A percentile compares a stretch with the other conserved stretches of the same genome.
phyloP scores from a whole-genome alignment of 2,888 invertebrate genomes.

The Tetranychus truncatus region DNA sequence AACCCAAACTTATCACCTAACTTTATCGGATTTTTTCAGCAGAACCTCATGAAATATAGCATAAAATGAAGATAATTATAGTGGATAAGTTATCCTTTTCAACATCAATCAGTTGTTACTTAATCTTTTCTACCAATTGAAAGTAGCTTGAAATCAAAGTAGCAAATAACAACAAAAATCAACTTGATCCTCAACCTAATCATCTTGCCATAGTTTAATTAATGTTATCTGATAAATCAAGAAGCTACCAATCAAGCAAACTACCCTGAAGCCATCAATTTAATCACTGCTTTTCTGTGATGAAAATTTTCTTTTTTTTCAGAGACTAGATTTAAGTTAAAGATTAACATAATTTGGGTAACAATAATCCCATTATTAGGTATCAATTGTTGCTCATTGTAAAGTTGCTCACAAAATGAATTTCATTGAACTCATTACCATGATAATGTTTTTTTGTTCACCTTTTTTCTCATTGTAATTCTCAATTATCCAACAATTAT shows the following conservation, averaged over 20 bases:
- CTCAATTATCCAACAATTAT: not conserved
- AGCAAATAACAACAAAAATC: not conserved
- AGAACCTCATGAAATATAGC: too few relatives aligned
- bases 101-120: not conserved
- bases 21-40: not conserved
- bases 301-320: too few relatives aligned
- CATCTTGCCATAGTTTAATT: not conserved
- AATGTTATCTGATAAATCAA: not conserved
- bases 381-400: too few relatives aligned
- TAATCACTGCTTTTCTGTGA: not conserved
- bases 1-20: slow-evolving; percentile 1
- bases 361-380: too few relatives aligned
- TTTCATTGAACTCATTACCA: not conserved
- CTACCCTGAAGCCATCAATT: not conserved
- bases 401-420: not conserved
- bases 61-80: too few relatives aligned
- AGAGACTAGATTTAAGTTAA: too few relatives aligned
- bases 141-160: not conserved
- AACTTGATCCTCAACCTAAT: not conserved
- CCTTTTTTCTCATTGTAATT: not conserved
- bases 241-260: too few relatives aligned
- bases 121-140: not conserved
- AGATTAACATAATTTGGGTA: too few relatives aligned
- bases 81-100: not conserved
- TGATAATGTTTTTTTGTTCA: slow-evolving; percentile 3